Evolutionary conservation across 2,888 invertebrate species (phyloP), one percentile per base, ranked within the genome.

Genomic region (Stegana nigrithorax): DNA sequence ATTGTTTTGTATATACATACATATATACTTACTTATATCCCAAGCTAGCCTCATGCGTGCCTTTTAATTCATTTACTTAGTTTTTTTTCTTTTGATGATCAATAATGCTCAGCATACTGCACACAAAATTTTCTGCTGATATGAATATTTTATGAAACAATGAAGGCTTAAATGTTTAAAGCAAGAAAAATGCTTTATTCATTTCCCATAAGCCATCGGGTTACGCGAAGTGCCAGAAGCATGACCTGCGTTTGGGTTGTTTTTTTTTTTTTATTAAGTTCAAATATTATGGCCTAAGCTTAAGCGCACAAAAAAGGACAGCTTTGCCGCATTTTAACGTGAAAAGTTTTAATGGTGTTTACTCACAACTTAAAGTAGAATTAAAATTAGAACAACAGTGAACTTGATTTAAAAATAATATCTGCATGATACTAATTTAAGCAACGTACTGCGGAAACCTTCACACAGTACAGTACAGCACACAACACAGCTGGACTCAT

Each of bases 201-300:
- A 36, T 36, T 53, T 29, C 8, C n/a, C n/a, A 21, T 8, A 45
- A 23, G 10, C 10, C 50, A 21, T 50, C 50, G 44, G 29, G 39
- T 26, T 8, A 27, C 47, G 53, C 47, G n/a, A n/a, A n/a, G n/a
- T n/a, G n/a, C 32, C 6, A 21, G 53, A 47, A 42, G 61, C 36
- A 45, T 23, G 36, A 56, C 29, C 17, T 19, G 21, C 12, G n/a
- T n/a, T n/a, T n/a, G n/a, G n/a, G n/a, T n/a, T n/a, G n/a, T n/a
- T n/a, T n/a, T n/a, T n/a, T n/a, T n/a, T n/a, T 60, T 51, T 45
- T 45, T 55, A 26, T 26, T 51, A 27, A 8, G 39, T 27, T 26
- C 50, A 57, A 17, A 55, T 62, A 45, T 59, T 56, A 39, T 39
- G 60, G 47, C 56, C 59, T 12, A 23, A 59, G 55, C 45, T 27